Conservation (phyloP, 2,888 invertebrate species). For the Coelinius sp. region DNA sequence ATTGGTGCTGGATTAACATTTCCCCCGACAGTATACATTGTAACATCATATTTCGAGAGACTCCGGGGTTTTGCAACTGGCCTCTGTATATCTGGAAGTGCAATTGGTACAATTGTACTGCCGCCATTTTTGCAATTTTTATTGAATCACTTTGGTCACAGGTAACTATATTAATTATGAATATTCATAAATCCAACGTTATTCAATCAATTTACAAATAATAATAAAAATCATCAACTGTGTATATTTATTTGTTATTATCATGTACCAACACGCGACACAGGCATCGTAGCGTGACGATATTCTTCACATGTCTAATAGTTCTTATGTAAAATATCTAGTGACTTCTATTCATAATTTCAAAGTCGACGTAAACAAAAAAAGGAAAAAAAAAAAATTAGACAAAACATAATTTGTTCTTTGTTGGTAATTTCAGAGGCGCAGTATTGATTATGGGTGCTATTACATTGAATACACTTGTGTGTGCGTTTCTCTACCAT, state of each 20-base stretch:
- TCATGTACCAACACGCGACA: conserved; percentile 19
- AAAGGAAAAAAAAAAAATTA: neutral
- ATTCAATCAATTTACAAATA: neutral
- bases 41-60: conserved; percentile 86
- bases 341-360: neutral
- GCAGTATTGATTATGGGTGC: conserved; percentile 87
- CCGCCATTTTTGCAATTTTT: conserved; percentile 83
- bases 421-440: conserved; percentile 73
- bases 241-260: conserved; percentile 2
- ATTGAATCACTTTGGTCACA: conserved; percentile 83
- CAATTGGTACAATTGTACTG: conserved; percentile 86
- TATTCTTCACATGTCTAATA: neutral
- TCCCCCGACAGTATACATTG: conserved; percentile 90
- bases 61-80: conserved; percentile 87
- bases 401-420: neutral
- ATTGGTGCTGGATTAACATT: conserved; percentile 88
- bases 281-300: conserved; percentile 2
- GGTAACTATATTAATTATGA: conserved; percentile 71
- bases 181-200: neutral
- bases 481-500: conserved; percentile 86
- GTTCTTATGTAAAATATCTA: conserved; percentile 5
- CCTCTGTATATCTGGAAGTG: conserved; percentile 90
- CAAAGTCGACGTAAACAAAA: neutral
- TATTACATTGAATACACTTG: conserved; percentile 84
- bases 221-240: neutral